Conservation (phyloP, 2,113 vertebrate genomes). For the Macquaria australasica region DNA sequence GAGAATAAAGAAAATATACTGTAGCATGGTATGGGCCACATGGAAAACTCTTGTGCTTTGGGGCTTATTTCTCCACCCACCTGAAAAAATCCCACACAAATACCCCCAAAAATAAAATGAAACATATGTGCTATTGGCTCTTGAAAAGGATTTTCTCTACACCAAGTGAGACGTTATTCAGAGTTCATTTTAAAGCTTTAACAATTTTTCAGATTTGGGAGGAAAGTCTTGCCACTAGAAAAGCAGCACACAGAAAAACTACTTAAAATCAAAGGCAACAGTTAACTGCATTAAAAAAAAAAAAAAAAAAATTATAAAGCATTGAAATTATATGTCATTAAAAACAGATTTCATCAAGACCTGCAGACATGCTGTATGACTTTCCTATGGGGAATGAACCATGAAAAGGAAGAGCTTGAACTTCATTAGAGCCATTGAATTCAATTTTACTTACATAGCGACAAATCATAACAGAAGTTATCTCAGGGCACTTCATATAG, state of each 20-base stretch:
- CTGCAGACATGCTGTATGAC: neutral
- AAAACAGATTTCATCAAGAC: neutral
- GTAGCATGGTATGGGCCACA: slow-evolving; percentile 42
- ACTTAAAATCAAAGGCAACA: neutral
- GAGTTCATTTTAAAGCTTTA: neutral
- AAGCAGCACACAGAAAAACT: neutral
- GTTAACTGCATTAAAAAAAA: neutral
- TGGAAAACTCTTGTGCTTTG: slow-evolving; percentile 23
- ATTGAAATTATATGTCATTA: neutral
- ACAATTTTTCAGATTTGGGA: neutral
- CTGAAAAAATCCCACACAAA: slow-evolving; percentile 33
- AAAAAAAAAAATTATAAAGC: neutral
- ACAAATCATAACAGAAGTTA: too few species aligned
- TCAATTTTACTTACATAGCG: too few species aligned
- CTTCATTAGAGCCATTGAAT: neutral
- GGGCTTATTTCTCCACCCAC: slow-evolving; percentile 41
- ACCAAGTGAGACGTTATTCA: neutral
- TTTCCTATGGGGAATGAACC: neutral
- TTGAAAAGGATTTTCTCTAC: neutral
- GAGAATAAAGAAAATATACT: slow-evolving; percentile 27
- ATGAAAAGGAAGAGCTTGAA: slow-evolving; percentile 13
- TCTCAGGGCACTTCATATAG: too few species aligned
- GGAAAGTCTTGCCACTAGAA: neutral
- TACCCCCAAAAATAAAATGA: slow-evolving; percentile 41
- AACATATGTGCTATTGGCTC: slow-evolving; percentile 10